These are phyloP conservation scores for Myocastor coypus DNA, from an alignment of 2,113 vertebrate species.

Conservation along the genomic window DNA sequence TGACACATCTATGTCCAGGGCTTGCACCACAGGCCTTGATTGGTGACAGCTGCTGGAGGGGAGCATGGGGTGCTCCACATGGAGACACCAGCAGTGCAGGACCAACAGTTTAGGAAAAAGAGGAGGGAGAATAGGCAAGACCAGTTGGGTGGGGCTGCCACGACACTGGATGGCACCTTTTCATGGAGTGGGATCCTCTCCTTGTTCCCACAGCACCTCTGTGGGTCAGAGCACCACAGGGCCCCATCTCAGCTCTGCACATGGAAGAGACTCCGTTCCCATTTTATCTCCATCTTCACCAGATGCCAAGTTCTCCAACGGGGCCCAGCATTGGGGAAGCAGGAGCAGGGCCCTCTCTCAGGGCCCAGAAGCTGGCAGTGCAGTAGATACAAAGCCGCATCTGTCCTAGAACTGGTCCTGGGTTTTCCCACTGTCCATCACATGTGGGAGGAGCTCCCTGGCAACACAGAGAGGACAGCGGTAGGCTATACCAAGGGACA, in stretches of 20 bases:
- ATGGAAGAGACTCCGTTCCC: background rate
- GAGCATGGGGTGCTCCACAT: accelerated
- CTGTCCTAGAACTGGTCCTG: background rate
- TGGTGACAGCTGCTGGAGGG: background rate
- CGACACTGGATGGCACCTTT: accelerated
- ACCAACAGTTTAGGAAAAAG: background rate
- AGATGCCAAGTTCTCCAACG: background rate
- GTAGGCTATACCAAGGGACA: background rate
- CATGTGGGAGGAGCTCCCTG: background rate
- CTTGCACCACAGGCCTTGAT: accelerated
- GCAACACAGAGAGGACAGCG: background rate
- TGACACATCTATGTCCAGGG: background rate
- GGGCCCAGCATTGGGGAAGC: background rate
- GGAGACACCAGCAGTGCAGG: background rate
- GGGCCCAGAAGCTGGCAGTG: background rate
- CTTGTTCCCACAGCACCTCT: background rate
- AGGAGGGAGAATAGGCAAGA: background rate
- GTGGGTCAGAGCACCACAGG: no score
- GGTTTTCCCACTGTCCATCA: background rate
- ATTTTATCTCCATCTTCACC: background rate
- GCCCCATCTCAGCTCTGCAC: no score
- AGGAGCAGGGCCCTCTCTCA: background rate
- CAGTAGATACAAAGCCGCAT: background rate
- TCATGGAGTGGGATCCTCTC: background rate
- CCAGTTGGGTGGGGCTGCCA: background rate